Conservation (phyloP, 2,113 vertebrate genomes). For the Eleginops maclovinus region DNA sequence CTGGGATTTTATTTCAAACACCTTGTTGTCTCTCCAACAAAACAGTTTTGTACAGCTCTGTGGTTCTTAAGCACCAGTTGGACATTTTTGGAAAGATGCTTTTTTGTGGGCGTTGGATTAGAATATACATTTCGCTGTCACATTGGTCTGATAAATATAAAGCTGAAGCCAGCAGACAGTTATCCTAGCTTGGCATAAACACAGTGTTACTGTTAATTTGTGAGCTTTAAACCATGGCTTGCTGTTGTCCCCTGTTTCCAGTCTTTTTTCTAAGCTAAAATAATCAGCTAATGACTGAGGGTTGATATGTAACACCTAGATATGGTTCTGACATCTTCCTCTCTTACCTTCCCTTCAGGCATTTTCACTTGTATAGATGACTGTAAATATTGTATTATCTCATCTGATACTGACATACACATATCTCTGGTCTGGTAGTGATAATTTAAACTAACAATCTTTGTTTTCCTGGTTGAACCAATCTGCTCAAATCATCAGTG, state of each 20-base stretch:
- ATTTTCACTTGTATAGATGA: no score
- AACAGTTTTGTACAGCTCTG: not conserved
- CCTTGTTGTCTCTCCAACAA: not conserved
- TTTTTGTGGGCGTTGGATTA: not conserved
- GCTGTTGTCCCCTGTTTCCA: not conserved
- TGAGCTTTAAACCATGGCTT: not conserved
- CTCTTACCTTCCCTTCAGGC: no score
- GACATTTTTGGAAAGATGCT: not conserved
- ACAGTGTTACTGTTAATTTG: not conserved
- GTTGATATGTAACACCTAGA: not conserved
- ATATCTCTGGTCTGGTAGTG: no score
- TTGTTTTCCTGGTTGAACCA: no score
- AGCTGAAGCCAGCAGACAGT: no score
- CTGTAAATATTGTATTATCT: no score
- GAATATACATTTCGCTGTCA: not conserved
- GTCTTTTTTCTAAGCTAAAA: not conserved
- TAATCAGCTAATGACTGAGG: not conserved
- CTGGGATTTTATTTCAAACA: conserved; percentile 4
- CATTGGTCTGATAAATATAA: not conserved
- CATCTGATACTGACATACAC: no score
- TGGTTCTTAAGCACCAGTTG: not conserved
- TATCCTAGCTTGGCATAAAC: not conserved
- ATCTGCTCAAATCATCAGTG: no score
- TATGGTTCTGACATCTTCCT: no score
- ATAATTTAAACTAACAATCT: no score